Conservation (phyloP, 2,797 vertebrate genomes). For the Xyrichtys novacula region DNA sequence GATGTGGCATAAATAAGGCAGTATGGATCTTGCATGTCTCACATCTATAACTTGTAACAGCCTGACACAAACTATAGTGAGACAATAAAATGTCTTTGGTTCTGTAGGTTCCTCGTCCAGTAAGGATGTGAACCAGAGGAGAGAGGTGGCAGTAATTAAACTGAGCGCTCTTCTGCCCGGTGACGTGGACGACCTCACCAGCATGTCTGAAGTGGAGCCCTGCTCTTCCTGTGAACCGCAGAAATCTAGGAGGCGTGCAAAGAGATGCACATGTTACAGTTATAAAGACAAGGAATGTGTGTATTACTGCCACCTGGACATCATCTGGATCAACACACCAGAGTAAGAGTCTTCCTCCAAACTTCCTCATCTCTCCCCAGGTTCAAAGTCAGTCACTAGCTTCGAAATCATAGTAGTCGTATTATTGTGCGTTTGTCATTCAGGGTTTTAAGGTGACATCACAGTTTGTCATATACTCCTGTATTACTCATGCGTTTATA, state of each 20-base stretch:
- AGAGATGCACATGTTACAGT: constrained; percentile 93
- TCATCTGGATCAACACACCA: constrained; percentile 98
- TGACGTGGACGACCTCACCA: neutral
- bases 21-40: too few relatives aligned
- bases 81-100: neutral
- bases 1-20: too few relatives aligned
- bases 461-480: neutral
- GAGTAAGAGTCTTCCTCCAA: constrained; percentile 85
- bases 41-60: neutral
- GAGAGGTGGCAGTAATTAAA: constrained; percentile 20
- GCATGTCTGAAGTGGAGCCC: neutral
- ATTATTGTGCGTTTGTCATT: neutral
- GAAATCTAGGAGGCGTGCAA: constrained; percentile 71
- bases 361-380: neutral
- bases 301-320: constrained; percentile 96
- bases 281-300: constrained; percentile 98
- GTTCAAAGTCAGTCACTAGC: neutral
- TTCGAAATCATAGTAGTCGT: neutral
- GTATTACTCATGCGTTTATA: neutral
- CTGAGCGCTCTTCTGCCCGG: neutral
- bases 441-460: neutral
- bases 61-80: neutral
- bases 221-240: constrained; percentile 29
- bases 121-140: constrained; percentile 58
- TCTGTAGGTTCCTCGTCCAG: constrained; percentile 56